Evolutionary conservation across 2,888 invertebrate genomes (phyloP).

Genomic region (Notodromas monacha): DNA sequence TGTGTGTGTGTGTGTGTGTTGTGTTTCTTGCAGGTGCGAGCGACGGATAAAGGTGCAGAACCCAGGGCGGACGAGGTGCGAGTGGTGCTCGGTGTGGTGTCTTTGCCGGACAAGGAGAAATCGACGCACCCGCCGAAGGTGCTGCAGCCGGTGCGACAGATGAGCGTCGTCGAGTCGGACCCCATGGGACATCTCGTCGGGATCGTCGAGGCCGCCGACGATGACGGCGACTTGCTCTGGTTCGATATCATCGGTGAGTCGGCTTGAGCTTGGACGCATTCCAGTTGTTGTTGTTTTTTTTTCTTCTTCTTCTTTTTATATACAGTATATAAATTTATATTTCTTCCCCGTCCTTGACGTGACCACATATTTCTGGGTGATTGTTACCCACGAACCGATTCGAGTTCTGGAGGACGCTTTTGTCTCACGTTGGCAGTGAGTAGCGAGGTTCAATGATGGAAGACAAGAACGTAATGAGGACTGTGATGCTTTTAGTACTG

Average conservation of each 20-base stretch:
- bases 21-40: slow-evolving; percentile 26
- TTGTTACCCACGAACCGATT: too few relatives aligned
- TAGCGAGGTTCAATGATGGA: too few relatives aligned
- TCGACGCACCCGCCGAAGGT: slow-evolving; percentile 28
- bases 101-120: slow-evolving; percentile 24
- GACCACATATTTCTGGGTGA: too few relatives aligned
- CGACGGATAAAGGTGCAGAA: slow-evolving; percentile 43
- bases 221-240: slow-evolving; percentile 57
- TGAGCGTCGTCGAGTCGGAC: slow-evolving; percentile 22
- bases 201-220: slow-evolving; percentile 48
- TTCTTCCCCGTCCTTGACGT: too few relatives aligned
- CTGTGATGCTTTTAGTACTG: too few relatives aligned
- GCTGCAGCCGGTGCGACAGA: slow-evolving; percentile 27
- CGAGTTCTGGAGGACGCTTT: too few relatives aligned
- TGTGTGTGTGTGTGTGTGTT: too few relatives aligned
- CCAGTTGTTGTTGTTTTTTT: too few relatives aligned
- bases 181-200: slow-evolving; percentile 53
- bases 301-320: too few relatives aligned
- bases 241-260: slow-evolving; percentile 37
- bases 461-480: too few relatives aligned
- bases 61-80: slow-evolving; percentile 37
- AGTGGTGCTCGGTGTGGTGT: slow-evolving; percentile 31
- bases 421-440: too few relatives aligned
- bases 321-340: slow-evolving; percentile 8
- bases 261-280: slow-evolving; percentile 8